Base-by-base conservation (phyloP, 1,140 invertebrate genomes). In the Pemphigus obesinymphae region DNA sequence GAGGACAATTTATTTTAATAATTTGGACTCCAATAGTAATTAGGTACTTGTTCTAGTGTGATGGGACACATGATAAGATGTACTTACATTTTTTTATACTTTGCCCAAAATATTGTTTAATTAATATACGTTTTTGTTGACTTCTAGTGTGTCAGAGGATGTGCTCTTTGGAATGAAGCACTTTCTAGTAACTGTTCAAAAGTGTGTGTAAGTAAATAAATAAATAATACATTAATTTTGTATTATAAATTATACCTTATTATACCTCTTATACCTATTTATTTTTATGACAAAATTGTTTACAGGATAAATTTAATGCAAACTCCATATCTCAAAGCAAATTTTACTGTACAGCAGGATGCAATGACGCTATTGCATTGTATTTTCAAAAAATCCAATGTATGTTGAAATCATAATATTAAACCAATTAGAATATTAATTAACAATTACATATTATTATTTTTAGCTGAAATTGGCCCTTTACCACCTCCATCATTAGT, bases 281-380 rank as follows among this genome's bases (percentile, higher is more conserved):
- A n/a, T n/a, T n/a, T n/a, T n/a, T n/a, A n/a, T n/a, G n/a, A n/a
- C n/a, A 31, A 73, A 50, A 48, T n/a, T 73, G 20, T 73, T n/a
- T 82, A 26, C 89, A 88, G 61, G 87, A 93, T 91, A 93, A 93
- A 87, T 90, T 90, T 84, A 91, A 91, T 11, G 89, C 90, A 83
- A 90, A 91, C 84, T 86, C 91, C 34, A 86, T 92, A 55, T 89
- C 91, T 83, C 89, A 90, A 11, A 90, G 92, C 85, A 90, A 92
- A 86, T 86, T 94, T 5, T 93, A 93, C 85, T 94, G 93, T 85
- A 90, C 93, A n/a, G 90, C 92, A 87, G 94, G 92, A 80, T 93
- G 95, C 87, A 91, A 93, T 87, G 90, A 93, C 86, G 92, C 93
- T 63, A 86, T 94, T 73, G 92, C 91, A 84, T 87, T 90, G 82